Evolutionary conservation across 1,140 invertebrate species (phyloP), one percentile per base, ranked within the genome.

Genomic region (Drosophila rhopaloa): DNA sequence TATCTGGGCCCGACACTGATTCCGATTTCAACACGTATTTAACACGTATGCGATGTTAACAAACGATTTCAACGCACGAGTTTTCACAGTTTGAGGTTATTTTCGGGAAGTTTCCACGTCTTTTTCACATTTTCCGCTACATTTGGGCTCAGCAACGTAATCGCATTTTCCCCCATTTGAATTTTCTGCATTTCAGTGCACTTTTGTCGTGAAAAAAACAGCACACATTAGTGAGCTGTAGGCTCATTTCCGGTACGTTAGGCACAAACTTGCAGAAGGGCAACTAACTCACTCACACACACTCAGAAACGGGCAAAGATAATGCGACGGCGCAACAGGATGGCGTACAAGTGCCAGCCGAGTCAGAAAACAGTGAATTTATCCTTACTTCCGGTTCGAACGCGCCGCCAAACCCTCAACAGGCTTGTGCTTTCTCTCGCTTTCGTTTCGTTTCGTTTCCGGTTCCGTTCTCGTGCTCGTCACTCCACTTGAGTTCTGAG

Each of bases 251-350:
- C 83, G 82, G 79, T 86, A 63, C 53, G 62, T 85, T 85, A 62
- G 65, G 50, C 83, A 82, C 70, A 55, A 74, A 16, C 55, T 29
- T 27, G 24, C 19, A 41, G 29, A 6, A 8, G 40, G 19, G 41
- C 55, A 29, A 19, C 29, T 35, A 62, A 63, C 14, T 6, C 27
- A 35, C 53, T 29, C 37, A n/a, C 27, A 66, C 60, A 54, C n/a
- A 41, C n/a, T 29, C 51, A 57, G 44, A n/a, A 29, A 38, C 44
- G 11, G 24, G 5, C 14, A 35, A 48, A 58, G 35, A 32, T 29
- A 89, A 51, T 88, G 83, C 84, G 83, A 67, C 83, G 83, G 83
- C 83, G 83, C 84, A 88, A 88, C 83, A 76, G 83, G 79, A 89
- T 88, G 35, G 67, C 63, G 43, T 19, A 32, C 35, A 50, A 73